Base-by-base conservation (phyloP, 2,888 invertebrate genomes). In the Amiota minor region DNA sequence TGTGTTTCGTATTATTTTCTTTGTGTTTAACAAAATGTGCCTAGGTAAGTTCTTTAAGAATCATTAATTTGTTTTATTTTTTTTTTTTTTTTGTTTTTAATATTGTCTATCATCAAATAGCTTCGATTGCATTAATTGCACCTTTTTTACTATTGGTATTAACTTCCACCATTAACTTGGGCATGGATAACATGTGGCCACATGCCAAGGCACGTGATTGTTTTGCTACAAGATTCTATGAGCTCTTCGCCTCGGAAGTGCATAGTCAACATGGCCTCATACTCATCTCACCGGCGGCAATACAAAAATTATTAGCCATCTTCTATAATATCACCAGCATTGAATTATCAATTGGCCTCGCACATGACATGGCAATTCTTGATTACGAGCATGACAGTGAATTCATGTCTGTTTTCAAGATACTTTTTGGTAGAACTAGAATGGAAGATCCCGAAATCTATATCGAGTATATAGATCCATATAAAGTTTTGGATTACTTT, bases 281-380 rank as follows among this genome's bases (percentile, higher is more conserved):
- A 2, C 55, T 74, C 18, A 49, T 68, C 9, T 74, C 74, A 14
- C 74, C 74, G 46, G 74, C 72, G 2, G 49, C 70, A 9, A 11
- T 72, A 35, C 74, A 74, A 53, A 74, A 74, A 10, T 9, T 74
- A 2, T 46, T 74, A 11, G 59, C 50, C 2, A 64, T 72, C 6
- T 62, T 74, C 20, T 74, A 74, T 65, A 69, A 72, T 50, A 35
- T 47, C n/a, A 72, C 69, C 55, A 46, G 35, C 23, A 8, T 47
- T 11, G 71, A 62, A 1, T 56, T 72, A n/a, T 20, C 69, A 35
- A 16, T 12, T 53, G 20, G 23, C 6, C 9, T 74, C 18, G n/a
- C 71, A 23, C 23, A 55, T 20, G 74, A 74, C 45, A 49, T 74
- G 72, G 59, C 68, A 6, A 50, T 74, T 16, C 35, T 49, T 1